Base-by-base conservation (phyloP, 2,888 invertebrate species). In the Congeria kusceri region DNA sequence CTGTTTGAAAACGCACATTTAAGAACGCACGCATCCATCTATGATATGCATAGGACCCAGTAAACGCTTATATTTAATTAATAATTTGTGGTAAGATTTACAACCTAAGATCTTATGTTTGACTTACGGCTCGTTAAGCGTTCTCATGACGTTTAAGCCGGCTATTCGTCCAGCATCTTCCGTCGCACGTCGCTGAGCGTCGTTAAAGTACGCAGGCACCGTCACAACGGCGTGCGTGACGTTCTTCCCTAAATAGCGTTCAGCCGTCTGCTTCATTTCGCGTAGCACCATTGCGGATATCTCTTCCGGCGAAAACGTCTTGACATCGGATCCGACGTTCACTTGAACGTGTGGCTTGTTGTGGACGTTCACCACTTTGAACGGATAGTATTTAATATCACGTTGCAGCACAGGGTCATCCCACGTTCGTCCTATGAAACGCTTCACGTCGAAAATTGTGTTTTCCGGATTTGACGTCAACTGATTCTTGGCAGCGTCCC, bases 401-500 rank as follows among this genome's bases (percentile, higher is more conserved):
- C 96, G 96, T 94, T 99, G 99, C 1, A 99, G 98, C 61, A 96
- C 96, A 15, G 95, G 89, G 91, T 99, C 99, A n/a, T 95, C 95
- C 97, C 97, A 99, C 93, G 98, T 98, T 83, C 99, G 96, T 80
- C 99, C 99, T 92, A 99, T 99, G 81, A 99, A 95, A 94, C 99
- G 97, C 94, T 99, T 99, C 77, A 98, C 98, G 93, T 99, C 99
- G 93, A 99, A 99, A 15, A 99, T 96, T 0, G 99, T 99, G 94
- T 99, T 99, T 92, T 99, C 99, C 0, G 99, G 99, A 94, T 99
- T 99, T 74, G 98, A 97, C 56, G 99, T 99, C 92, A 99, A 95
- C 95, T 99, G 99, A 95, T 99, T 99, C 94, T 99, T 99, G 85
- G 99, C 99, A 39, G 99, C 98, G 94, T 99, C 99, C 90, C 99